Evolutionary conservation across 2,888 invertebrate genomes (phyloP).

Genomic region (Eupithecia centaureata): DNA sequence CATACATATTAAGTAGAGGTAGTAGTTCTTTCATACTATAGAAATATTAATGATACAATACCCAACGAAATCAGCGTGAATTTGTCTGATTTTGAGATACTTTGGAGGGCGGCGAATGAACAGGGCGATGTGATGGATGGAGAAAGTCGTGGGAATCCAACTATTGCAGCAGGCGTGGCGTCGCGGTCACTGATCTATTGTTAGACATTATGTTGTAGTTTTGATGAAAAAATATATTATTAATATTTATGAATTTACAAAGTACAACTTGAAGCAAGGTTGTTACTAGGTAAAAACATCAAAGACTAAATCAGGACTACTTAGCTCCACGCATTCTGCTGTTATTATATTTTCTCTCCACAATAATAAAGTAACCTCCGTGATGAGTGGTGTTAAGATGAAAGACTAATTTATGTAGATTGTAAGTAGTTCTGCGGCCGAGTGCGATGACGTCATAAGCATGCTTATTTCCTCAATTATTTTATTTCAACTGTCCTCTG

Average conservation of each 20-base stretch:
- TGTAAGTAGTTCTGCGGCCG: neutral
- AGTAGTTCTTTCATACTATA: neutral
- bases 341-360: neutral
- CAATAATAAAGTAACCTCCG: neutral
- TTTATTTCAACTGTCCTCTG: neutral
- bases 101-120: neutral
- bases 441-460: neutral
- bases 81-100: slow-evolving; percentile 4
- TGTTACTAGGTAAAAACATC: neutral
- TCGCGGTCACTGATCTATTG: neutral
- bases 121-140: slow-evolving; percentile 2
- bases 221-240: neutral
- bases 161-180: no score
- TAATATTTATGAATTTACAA: neutral
- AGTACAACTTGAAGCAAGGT: neutral
- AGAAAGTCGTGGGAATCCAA: neutral
- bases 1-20: no score
- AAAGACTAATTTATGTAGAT: slow-evolving; percentile 5
- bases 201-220: neutral
- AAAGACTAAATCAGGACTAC: neutral
- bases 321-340: neutral
- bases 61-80: slow-evolving; percentile 10
- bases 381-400: neutral
- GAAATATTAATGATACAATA: slow-evolving; percentile 19
- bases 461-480: neutral